Conservation (phyloP, 2,797 vertebrate species). For the Sebastes hubbsi region DNA sequence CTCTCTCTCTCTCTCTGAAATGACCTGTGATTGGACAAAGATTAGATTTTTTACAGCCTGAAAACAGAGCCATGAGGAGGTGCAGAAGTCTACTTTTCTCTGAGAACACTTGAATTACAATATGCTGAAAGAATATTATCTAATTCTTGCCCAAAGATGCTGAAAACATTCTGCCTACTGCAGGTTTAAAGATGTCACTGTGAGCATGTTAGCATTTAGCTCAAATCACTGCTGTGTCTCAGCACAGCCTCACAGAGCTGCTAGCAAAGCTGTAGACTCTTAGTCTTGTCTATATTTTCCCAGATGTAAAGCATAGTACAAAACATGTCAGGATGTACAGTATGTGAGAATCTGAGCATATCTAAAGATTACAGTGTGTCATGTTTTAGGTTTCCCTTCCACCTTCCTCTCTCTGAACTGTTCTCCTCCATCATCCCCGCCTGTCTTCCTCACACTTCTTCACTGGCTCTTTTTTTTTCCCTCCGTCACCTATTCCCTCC, state of each 20-base stretch:
- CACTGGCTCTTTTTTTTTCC: slow-evolving; percentile 25
- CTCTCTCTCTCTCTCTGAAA: too few relatives aligned
- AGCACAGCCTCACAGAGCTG: too few relatives aligned
- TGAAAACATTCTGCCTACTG: too few relatives aligned
- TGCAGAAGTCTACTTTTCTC: too few relatives aligned
- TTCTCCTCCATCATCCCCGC: slow-evolving; percentile 24
- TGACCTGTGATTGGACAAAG: too few relatives aligned
- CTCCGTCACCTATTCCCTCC: slow-evolving; percentile 64
- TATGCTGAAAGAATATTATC: too few relatives aligned
- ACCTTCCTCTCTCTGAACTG: slow-evolving; percentile 31
- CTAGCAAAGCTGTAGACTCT: background rate
- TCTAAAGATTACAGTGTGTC: background rate
- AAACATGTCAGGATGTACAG: background rate
- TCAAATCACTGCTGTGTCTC: too few relatives aligned
- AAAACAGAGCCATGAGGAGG: too few relatives aligned
- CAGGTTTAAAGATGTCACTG: too few relatives aligned
- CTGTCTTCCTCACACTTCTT: slow-evolving; percentile 39
- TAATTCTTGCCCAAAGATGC: too few relatives aligned
- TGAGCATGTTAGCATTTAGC: background rate
- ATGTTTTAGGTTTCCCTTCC: slow-evolving; percentile 2
- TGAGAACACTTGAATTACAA: too few relatives aligned
- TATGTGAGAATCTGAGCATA: background rate
- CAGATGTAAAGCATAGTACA: background rate
- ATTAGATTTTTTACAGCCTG: too few relatives aligned
- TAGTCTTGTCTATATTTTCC: background rate